Evolutionary conservation across 1,140 invertebrate species (phyloP).

Genomic region (Xylocopa sonorina): DNA sequence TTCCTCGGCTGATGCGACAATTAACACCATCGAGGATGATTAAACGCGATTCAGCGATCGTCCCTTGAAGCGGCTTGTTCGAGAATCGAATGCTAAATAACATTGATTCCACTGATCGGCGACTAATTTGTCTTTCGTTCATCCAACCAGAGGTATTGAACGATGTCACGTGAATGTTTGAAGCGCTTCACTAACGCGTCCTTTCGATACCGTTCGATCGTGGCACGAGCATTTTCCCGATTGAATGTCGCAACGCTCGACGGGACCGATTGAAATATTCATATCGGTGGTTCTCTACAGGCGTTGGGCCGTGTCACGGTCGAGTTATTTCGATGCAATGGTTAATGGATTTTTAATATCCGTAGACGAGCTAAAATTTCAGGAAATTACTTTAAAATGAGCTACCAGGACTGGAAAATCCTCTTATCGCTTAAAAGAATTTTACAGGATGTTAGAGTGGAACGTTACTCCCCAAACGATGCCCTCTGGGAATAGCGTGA

Average conservation of each 20-base stretch:
- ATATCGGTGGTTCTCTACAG: constrained; percentile 3
- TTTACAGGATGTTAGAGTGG: background rate
- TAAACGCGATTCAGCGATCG: background rate
- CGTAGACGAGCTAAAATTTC: too few species aligned
- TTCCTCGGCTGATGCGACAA: background rate
- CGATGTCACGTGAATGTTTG: background rate
- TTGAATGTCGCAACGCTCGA: background rate
- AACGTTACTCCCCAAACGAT: background rate
- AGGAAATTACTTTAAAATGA: too few species aligned
- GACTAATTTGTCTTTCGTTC: background rate
- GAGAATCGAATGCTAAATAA: background rate
- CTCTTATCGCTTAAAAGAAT: constrained; percentile 24
- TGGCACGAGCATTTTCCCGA: background rate
- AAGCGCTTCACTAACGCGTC: background rate
- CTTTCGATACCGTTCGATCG: background rate
- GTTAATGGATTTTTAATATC: constrained; percentile 12
- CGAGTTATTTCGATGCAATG: constrained; percentile 9
- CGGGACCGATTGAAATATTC: constrained; percentile 15
- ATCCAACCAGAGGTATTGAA: background rate
- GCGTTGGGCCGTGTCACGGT: constrained; percentile 14
- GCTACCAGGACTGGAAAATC: too few species aligned
- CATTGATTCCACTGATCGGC: background rate
- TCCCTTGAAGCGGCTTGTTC: background rate
- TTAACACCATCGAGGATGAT: background rate
- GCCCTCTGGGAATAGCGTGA: background rate